phyloP scores from a whole-genome alignment of 92 coral and sea anemone species.

The Heteractis magnifica region DNA sequence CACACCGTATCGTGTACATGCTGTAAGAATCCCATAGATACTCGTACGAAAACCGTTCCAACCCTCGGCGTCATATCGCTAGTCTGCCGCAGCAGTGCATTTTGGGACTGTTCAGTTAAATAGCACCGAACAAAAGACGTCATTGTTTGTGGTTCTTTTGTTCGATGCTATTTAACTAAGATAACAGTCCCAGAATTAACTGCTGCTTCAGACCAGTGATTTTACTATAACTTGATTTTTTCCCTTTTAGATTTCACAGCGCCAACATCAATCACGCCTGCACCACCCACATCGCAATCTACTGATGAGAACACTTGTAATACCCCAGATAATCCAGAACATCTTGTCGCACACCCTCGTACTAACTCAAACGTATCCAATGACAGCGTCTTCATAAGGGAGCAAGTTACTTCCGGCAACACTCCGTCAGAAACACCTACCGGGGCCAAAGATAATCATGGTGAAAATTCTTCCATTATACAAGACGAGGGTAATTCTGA shows the following conservation, averaged over 20 bases:
- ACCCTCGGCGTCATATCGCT: no score
- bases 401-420: background rate
- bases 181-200: no score
- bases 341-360: background rate
- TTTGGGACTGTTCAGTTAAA: no score
- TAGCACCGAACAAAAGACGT: no score
- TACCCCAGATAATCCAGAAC: background rate
- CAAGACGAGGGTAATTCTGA: background rate
- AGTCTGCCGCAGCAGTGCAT: no score
- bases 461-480: background rate
- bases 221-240: background rate
- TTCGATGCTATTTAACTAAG: no score
- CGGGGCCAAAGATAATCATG: background rate
- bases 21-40: no score
- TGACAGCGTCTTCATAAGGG: constrained; percentile 33
- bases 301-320: constrained; percentile 13
- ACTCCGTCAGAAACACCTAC: background rate
- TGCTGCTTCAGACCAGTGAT: no score
- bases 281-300: constrained; percentile 8
- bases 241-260: constrained; percentile 6
- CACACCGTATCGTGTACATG: no score
- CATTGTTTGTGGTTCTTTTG: no score
- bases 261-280: background rate
- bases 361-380: constrained; percentile 10
- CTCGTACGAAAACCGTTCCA: no score